Base-by-base conservation (phyloP, 2,113 vertebrate species). In the Pteropus alecto region DNA sequence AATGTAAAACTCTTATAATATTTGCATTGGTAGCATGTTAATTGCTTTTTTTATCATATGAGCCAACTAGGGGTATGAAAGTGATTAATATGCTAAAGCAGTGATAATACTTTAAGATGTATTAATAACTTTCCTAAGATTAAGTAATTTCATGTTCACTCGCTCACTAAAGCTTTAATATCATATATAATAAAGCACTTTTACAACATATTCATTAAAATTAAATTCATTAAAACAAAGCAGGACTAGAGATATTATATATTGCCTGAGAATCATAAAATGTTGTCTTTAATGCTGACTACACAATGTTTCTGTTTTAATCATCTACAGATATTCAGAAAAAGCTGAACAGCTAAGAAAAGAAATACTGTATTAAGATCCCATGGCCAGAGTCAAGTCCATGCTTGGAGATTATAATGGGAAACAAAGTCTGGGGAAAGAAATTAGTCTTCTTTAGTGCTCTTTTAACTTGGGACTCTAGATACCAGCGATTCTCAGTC, bases 21-120 rank as follows among this genome's bases (percentile, higher is more conserved):
- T 88, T 98, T 97, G 38, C 94, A 97, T 96, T 95, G 94, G 76
- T 89, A 92, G 93, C 77, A 96, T 90, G 90, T 92, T 98, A 98
- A 99, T 98, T 98, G 95, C 86, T 97, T 98, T 97, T 97, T 97
- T 98, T 98, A 98, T 98, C 98, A 97, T 43, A 95, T 95, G 95
- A 97, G 46, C 71, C 76, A 98, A 97, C 94, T 97, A 91, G 60
- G 78, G 77, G 81, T 74, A 93, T 67, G 58, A 97, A 98, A 98
- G 56, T 78, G 85, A 97, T 77, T 93, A 98, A 94, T 95, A 97
- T 58, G 51, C 93, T 98, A 97, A 98, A 97, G 88, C 1, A 1
- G 11, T 96, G 94, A 97, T 98, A 98, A 98, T 97, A 95, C 73
- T 97, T 97, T 97, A 97, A 97, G 63, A 97, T 93, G 88, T 97